Conservation (phyloP, 2,113 vertebrate genomes). For the Prionailurus viverrinus region DNA sequence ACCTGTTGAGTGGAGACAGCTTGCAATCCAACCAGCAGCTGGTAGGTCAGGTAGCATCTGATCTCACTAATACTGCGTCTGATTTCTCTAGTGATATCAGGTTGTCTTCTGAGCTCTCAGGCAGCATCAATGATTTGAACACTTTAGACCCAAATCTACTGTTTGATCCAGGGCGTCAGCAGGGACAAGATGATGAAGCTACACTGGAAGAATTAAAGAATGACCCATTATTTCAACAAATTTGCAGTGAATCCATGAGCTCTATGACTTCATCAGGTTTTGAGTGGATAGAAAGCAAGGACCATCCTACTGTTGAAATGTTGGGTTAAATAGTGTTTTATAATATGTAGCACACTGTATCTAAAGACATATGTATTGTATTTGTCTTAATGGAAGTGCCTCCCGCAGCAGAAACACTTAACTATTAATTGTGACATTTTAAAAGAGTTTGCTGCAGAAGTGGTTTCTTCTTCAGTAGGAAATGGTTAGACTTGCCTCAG, state of each 20-base stretch:
- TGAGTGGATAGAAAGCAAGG: conserved; percentile 99
- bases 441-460: conserved; percentile 90
- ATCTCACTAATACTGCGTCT: conserved; percentile 88
- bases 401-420: conserved; percentile 92
- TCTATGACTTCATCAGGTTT: conserved; percentile 93
- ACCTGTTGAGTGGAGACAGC: conserved; percentile 92
- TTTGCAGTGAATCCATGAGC: conserved; percentile 94
- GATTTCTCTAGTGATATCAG: conserved; percentile 95
- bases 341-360: conserved; percentile 93
- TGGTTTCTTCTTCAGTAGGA: conserved; percentile 89
- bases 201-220: conserved; percentile 96
- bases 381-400: conserved; percentile 97
- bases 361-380: conserved; percentile 92
- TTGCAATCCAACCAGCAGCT: conserved; percentile 91
- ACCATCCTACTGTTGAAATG: conserved; percentile 98
- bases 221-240: conserved; percentile 97
- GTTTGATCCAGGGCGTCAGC: conserved; percentile 97
- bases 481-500: conserved; percentile 85
- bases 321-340: conserved; percentile 94
- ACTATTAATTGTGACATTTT: conserved; percentile 92
- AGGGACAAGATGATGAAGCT: conserved; percentile 95
- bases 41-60: conserved; percentile 92
- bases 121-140: conserved; percentile 98
- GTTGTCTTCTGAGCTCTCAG: conserved; percentile 96
- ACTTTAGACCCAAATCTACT: conserved; percentile 97